Conservation (phyloP, 1,140 invertebrate genomes). For the Trichonephila clavata region DNA sequence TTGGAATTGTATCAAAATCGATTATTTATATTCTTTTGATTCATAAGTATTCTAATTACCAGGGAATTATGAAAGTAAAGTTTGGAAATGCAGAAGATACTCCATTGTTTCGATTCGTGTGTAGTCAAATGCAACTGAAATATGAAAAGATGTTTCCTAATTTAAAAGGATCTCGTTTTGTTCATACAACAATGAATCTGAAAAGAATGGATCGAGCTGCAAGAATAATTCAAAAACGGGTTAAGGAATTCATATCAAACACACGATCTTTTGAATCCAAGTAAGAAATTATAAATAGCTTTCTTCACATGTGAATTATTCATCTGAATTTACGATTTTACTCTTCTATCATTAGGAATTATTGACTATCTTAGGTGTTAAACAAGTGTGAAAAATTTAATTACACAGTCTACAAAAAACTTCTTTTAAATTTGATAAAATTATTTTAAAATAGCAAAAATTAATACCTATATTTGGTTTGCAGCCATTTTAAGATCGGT, state of each 20-base stretch:
- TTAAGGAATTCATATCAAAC: conserved; percentile 83
- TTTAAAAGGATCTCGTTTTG: conserved; percentile 92
- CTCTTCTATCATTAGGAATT: too few relatives aligned
- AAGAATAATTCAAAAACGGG: conserved; percentile 90
- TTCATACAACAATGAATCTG: conserved; percentile 95
- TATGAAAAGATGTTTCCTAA: conserved; percentile 93
- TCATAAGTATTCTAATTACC: conserved; percentile 79
- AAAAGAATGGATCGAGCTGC: conserved; percentile 98
- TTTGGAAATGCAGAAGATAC: conserved; percentile 95
- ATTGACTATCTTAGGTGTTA: too few relatives aligned
- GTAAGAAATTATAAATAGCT: background rate
- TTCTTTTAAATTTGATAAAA: too few relatives aligned
- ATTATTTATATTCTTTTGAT: too few relatives aligned
- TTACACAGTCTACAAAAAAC: too few relatives aligned
- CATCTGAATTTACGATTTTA: too few relatives aligned
- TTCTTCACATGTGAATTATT: too few relatives aligned
- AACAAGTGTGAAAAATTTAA: too few relatives aligned
- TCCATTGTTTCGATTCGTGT: conserved; percentile 72
- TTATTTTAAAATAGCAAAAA: too few relatives aligned
- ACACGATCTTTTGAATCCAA: background rate
- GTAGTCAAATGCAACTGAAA: conserved; percentile 85
- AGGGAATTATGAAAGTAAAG: conserved; percentile 94
- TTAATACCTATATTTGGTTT: too few relatives aligned
- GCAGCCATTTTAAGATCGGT: too few relatives aligned
- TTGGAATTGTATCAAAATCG: too few relatives aligned